phyloP scores from a whole-genome alignment of 2,888 invertebrate genomes.

The Sisyra nigra region DNA sequence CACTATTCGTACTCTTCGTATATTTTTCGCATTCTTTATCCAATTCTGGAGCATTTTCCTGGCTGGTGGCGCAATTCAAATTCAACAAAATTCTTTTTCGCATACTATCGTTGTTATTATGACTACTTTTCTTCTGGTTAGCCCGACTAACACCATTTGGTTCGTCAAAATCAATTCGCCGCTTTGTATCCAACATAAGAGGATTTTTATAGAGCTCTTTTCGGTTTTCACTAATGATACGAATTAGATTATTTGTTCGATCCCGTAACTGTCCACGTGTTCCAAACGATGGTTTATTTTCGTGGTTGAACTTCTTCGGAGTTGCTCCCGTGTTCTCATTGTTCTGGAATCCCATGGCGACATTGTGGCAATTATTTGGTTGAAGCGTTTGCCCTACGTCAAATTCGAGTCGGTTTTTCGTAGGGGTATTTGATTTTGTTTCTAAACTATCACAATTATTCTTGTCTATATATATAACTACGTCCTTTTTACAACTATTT shows the following conservation, averaged over 20 bases:
- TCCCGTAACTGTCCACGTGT: not conserved
- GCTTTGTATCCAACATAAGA: constrained; percentile 2
- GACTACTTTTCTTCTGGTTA: not conserved
- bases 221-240: constrained; percentile 3
- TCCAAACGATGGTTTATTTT: not conserved
- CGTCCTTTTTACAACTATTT: constrained; percentile 12
- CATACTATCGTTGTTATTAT: not conserved
- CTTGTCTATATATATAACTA: constrained; percentile 23
- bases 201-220: constrained; percentile 6
- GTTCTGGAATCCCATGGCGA: no score
- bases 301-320: not conserved
- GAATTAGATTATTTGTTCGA: not conserved
- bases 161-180: constrained; percentile 5
- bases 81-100: not conserved
- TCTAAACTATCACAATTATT: constrained; percentile 22
- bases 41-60: constrained; percentile 17
- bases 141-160: not conserved
- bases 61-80: not conserved
- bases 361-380: constrained; percentile 1
- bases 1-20: constrained; percentile 21
- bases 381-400: not conserved
- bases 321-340: not conserved
- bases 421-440: not conserved
- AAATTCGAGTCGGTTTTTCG: not conserved
- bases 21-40: constrained; percentile 32